A percentile compares a stretch with the other conserved stretches of the same genome.
Conservation (phyloP, 2,797 vertebrate genomes). For the Brachyalestes nurse region DNA sequence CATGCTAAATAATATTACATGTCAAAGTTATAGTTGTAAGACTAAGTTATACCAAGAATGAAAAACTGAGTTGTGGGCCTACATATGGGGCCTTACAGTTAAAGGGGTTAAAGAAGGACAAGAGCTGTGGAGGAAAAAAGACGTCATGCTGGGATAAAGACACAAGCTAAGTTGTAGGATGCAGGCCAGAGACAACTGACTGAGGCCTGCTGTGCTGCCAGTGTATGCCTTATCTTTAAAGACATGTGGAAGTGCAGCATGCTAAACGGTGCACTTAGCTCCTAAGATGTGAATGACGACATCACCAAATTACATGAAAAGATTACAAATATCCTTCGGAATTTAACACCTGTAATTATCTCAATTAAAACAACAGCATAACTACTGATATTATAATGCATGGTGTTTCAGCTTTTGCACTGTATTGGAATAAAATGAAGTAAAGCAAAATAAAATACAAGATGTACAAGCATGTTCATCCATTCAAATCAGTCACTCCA, state of each 20-base stretch:
- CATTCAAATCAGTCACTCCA: background rate
- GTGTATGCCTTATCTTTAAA: constrained; percentile 31
- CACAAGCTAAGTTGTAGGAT: constrained; percentile 57
- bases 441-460: too few relatives aligned
- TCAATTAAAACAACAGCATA: constrained; percentile 12
- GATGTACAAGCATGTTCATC: background rate
- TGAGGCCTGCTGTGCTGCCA: constrained; percentile 61
- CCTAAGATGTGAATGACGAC: constrained; percentile 76
- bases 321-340: constrained; percentile 44
- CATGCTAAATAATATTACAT: too few relatives aligned
- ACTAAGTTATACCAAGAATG: background rate
- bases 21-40: too few relatives aligned
- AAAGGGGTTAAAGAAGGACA: constrained; percentile 50
- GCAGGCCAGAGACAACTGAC: constrained; percentile 76
- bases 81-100: background rate
- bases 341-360: constrained; percentile 62
- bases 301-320: constrained; percentile 71
- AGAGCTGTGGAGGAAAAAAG: constrained; percentile 56
- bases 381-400: background rate
- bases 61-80: too few relatives aligned
- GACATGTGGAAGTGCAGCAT: constrained; percentile 55
- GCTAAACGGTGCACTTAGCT: constrained; percentile 85
- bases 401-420: background rate
- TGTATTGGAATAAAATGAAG: background rate
- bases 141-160: constrained; percentile 57